A percentile compares a stretch with the other conserved stretches of the same genome.
Evolutionary conservation across 2,113 vertebrate species (phyloP).

Genomic region (Phalacrocorax carbo): DNA sequence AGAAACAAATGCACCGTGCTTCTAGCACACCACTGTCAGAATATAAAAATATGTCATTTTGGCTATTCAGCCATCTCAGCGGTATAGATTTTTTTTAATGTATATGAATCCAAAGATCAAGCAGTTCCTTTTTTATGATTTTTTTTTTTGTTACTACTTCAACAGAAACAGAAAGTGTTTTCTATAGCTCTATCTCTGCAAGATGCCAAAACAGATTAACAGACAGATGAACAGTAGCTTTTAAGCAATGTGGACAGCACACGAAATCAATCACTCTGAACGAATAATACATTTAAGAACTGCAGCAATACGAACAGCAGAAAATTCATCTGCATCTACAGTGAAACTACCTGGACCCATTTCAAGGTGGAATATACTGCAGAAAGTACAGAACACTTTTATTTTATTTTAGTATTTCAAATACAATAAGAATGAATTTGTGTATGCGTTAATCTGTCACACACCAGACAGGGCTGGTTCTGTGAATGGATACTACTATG

Average conservation of each 20-base stretch:
- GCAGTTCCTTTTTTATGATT: background rate
- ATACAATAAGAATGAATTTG: background rate
- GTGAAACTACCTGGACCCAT: background rate
- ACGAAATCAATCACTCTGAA: conserved; percentile 10
- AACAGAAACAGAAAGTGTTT: background rate
- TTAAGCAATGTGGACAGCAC: conserved; percentile 32
- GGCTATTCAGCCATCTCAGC: background rate
- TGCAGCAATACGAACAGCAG: background rate
- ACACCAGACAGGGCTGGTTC: background rate
- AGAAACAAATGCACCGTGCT: conserved; percentile 2
- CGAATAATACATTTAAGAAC: conserved; percentile 45
- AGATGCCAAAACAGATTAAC: background rate
- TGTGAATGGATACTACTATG: background rate
- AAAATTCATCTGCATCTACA: background rate
- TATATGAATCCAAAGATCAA: conserved; percentile 24
- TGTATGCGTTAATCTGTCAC: background rate
- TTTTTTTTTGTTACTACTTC: background rate
- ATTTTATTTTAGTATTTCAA: conserved; percentile 36
- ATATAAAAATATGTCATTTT: conserved; percentile 19
- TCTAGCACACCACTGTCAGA: conserved; percentile 16
- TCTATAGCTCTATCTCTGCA: background rate
- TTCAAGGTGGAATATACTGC: background rate
- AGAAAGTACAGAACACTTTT: conserved; percentile 8
- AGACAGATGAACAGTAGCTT: background rate
- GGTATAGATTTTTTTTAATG: background rate